Evolutionary conservation across 2,888 invertebrate species (phyloP).

Genomic region (Sesamia inferens): DNA sequence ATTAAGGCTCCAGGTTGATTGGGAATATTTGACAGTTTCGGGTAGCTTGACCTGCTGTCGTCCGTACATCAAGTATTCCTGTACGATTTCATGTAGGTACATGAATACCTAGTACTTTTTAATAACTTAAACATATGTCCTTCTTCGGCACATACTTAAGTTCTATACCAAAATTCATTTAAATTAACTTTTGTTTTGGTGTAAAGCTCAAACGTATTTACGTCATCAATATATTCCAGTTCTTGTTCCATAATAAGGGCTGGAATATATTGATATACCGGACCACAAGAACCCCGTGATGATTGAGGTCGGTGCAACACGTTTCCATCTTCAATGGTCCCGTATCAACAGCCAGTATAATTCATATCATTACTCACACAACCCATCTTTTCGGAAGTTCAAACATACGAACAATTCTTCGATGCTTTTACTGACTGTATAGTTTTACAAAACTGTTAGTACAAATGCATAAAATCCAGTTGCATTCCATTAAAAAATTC

Average conservation of each 20-base stretch:
- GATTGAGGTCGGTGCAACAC: neutral
- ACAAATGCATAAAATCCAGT: neutral
- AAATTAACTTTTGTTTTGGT: neutral
- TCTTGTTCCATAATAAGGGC: neutral
- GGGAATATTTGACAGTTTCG: too few relatives aligned
- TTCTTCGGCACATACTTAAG: neutral
- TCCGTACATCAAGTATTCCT: too few relatives aligned
- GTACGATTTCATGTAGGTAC: neutral
- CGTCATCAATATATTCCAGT: neutral
- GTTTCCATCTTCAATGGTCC: neutral
- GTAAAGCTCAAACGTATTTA: neutral
- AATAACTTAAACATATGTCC: neutral
- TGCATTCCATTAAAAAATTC: slow-evolving; percentile 6
- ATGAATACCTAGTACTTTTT: too few relatives aligned
- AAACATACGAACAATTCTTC: neutral
- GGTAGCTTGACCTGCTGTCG: neutral
- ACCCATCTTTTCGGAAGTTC: neutral
- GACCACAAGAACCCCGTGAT: neutral
- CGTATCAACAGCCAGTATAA: neutral
- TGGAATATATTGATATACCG: too few relatives aligned
- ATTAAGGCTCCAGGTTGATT: too few relatives aligned
- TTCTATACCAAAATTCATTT: neutral
- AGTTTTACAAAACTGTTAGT: neutral
- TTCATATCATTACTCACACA: neutral
- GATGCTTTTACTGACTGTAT: neutral